phyloP scores from a whole-genome alignment of 2,888 invertebrate genomes.

The Zaprionus lineosus region DNA sequence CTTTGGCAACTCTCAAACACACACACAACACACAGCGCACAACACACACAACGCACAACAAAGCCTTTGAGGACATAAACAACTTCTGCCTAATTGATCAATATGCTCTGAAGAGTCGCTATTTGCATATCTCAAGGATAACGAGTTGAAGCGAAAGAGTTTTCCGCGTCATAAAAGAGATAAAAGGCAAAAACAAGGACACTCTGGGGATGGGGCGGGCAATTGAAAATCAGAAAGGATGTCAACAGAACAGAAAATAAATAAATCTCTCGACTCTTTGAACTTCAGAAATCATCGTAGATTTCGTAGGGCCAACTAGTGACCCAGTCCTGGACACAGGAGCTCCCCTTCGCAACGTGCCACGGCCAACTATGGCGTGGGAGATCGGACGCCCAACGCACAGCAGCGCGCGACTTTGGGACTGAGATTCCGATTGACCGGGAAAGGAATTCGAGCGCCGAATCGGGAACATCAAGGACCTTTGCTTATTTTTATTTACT shows the following conservation, averaged over 20 bases:
- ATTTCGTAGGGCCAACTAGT: too few relatives aligned
- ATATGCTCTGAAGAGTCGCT: constrained; percentile 49
- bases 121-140: constrained; percentile 60
- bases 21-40: too few relatives aligned
- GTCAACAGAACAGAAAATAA: not conserved
- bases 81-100: constrained; percentile 73
- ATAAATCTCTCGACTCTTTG: too few relatives aligned
- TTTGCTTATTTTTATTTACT: constrained; percentile 76
- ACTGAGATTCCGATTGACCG: constrained; percentile 43
- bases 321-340: too few relatives aligned
- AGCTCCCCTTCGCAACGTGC: too few relatives aligned
- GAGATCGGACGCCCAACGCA: too few relatives aligned
- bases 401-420: too few relatives aligned
- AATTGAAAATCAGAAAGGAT: constrained; percentile 2
- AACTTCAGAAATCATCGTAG: too few relatives aligned
- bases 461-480: constrained; percentile 45
- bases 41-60: too few relatives aligned
- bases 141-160: constrained; percentile 58
- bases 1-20: not conserved
- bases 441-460: constrained; percentile 32
- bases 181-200: constrained; percentile 28
- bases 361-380: too few relatives aligned
- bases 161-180: constrained; percentile 67
- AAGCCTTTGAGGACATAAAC: constrained; percentile 43
- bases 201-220: constrained; percentile 33